These are phyloP conservation scores for Tringa solitaria DNA, from an alignment of 2,113 vertebrate species.

Conservation along the genomic window DNA sequence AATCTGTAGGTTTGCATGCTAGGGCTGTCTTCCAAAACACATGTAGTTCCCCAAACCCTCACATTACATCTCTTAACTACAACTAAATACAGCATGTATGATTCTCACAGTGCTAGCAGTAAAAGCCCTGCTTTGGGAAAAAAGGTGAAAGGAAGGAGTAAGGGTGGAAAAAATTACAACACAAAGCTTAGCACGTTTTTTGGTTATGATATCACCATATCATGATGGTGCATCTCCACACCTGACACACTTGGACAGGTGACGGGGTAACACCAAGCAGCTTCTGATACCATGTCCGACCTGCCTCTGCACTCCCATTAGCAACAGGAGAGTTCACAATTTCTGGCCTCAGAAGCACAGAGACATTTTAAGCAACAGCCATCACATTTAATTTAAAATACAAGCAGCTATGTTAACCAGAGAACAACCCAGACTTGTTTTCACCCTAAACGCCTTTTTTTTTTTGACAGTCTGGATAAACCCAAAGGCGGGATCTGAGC, in stretches of 20 bases:
- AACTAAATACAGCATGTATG: background rate
- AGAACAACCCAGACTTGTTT: background rate
- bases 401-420: background rate
- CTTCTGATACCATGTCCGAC: background rate
- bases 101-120: background rate
- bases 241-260: background rate
- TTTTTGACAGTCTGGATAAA: background rate
- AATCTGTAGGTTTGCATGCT: background rate
- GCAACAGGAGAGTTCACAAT: background rate
- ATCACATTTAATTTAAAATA: background rate
- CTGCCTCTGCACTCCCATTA: background rate
- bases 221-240: background rate
- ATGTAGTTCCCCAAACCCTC: background rate
- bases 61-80: background rate
- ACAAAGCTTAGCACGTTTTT: background rate
- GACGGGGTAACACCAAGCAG: background rate
- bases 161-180: background rate
- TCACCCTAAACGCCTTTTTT: background rate
- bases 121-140: background rate
- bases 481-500: background rate
- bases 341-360: background rate
- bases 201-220: background rate
- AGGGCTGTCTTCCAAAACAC: background rate
- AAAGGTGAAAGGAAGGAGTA: background rate
- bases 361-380: background rate